Evolutionary conservation across 2,888 invertebrate species (phyloP).

Genomic region (Polylopha cassiicola): DNA sequence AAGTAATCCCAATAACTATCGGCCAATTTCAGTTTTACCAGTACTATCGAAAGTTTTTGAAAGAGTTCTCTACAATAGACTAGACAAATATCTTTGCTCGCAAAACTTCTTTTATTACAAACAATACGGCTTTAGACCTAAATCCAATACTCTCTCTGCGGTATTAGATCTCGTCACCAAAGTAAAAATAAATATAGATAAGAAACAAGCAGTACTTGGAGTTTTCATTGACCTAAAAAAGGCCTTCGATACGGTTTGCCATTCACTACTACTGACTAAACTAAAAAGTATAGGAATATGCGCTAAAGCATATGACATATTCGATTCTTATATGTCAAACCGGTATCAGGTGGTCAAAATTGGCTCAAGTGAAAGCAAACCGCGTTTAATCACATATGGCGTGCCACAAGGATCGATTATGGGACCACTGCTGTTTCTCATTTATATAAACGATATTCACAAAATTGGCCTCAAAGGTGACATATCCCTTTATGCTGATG

Average conservation of each 20-base stretch:
- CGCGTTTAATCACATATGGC: no score
- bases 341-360: no score
- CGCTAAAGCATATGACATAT: neutral
- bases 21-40: slow-evolving; percentile 5
- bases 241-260: neutral
- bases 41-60: slow-evolving; percentile 1
- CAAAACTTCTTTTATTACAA: neutral
- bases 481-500: no score
- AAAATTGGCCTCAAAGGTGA: no score
- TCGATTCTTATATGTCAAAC: neutral
- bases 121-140: neutral
- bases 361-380: no score
- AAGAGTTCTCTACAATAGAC: neutral
- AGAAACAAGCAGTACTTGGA: neutral
- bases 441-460: no score
- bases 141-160: neutral
- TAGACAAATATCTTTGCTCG: neutral
- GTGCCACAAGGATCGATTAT: neutral
- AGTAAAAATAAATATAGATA: neutral
- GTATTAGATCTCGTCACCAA: neutral
- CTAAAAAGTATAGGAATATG: neutral
- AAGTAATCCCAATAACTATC: neutral
- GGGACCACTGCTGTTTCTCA: no score
- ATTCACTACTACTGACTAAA: neutral
- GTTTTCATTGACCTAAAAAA: slow-evolving; percentile 3